Base-by-base conservation (phyloP, 2,888 invertebrate species). In the Operophtera brumata region DNA sequence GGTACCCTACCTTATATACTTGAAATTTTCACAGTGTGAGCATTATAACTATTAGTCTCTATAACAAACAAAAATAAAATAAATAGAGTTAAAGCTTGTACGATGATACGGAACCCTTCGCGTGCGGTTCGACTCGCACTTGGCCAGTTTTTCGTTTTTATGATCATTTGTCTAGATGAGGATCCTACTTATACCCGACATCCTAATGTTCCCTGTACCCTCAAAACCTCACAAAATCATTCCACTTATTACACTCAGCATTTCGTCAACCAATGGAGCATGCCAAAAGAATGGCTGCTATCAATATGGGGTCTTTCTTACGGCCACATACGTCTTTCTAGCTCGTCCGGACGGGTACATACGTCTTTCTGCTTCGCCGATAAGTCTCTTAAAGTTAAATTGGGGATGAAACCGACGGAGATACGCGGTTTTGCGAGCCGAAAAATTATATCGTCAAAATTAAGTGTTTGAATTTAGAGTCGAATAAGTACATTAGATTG, bases 361-460 rank as follows among this genome's bases (percentile, higher is more conserved):
- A 80, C 78, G 82, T 83, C 82, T 84, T 83, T 79, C 75, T 75
- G 82, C 75, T 68, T 78, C 80, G 72, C 59, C 80, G 81, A 86
- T 87, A 79, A 75, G 59, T 52, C 54, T 59, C 78, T 81, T 81
- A 78, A 76, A 81, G 85, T 84, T 86, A 86, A 87, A 88, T 86
- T 84, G 82, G 76, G 85, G 80, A 78, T 82, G 79, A 86, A 85
- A 80, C 86, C 86, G 77, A 81, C 76, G 64, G 74, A 40, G 71
- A 75, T 72, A 77, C 73, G 73, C 76, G 78, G 78, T 77, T 79
- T 74, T 71, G 69, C 63, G 69, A 70, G 10, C 61, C 66, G 67
- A 70, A 66, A 76, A 78, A 79, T 79, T 78, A 73, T 71, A 63
- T 67, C 69, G n/a, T 11, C 11, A 28, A 54, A 54, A 39, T 44